phyloP scores from a whole-genome alignment of 2,797 vertebrate genomes.

The Schizopygopsis pylzovi region DNA sequence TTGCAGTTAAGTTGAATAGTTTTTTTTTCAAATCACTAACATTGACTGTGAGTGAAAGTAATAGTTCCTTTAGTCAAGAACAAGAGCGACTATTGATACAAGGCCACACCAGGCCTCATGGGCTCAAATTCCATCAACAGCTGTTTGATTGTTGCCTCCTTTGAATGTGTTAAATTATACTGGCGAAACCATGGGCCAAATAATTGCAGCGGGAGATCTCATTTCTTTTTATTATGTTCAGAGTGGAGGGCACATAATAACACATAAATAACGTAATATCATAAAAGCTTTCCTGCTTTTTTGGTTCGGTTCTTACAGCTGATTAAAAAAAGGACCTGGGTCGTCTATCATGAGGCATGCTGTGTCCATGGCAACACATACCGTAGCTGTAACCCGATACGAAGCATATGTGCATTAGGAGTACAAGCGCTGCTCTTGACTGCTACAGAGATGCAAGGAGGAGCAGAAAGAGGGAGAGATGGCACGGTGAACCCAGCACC shows the following conservation, averaged over 20 bases:
- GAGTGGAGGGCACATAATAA: slow-evolving; percentile 48
- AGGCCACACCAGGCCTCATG: slow-evolving; percentile 27
- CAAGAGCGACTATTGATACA: slow-evolving; percentile 14
- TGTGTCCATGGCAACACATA: slow-evolving; percentile 68
- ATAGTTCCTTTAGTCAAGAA: slow-evolving; percentile 21
- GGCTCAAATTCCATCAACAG: slow-evolving; percentile 52
- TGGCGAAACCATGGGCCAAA: slow-evolving; percentile 50
- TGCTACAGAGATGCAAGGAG: slow-evolving; percentile 27
- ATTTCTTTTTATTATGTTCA: slow-evolving; percentile 57
- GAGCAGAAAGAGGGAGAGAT: slow-evolving; percentile 30
- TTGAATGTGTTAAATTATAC: slow-evolving; percentile 56
- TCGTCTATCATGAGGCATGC: slow-evolving; percentile 68
- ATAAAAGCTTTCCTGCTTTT: slow-evolving; percentile 51
- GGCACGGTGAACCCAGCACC: slow-evolving; percentile 46
- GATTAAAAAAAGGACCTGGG: slow-evolving; percentile 62
- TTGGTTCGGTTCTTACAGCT: slow-evolving; percentile 56
- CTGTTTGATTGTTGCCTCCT: slow-evolving; percentile 53
- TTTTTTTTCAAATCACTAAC: not conserved
- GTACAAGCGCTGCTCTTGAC: slow-evolving; percentile 59
- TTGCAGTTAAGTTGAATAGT: not conserved
- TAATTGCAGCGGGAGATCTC: slow-evolving; percentile 56
- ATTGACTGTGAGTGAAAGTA: not conserved
- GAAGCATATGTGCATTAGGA: slow-evolving; percentile 68
- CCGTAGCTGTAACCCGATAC: slow-evolving; percentile 65
- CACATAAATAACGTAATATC: slow-evolving; percentile 52